These are phyloP conservation scores for Gasteruption jaculator DNA, from an alignment of 2,888 invertebrate genomes.

Conservation along the genomic window DNA sequence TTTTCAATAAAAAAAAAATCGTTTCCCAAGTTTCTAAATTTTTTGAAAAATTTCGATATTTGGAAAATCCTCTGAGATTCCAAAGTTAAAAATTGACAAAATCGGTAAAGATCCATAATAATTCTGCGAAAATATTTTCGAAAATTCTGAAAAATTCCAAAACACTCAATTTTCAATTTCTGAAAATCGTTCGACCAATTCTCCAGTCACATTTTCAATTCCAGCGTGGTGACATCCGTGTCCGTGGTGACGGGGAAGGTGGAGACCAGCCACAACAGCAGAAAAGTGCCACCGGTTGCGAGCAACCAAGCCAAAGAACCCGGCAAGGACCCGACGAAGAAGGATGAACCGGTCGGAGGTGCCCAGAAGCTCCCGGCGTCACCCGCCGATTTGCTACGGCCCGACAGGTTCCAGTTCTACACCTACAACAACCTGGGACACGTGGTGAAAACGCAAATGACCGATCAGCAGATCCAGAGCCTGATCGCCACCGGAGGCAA, in stretches of 20 bases:
- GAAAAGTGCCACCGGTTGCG: slow-evolving; percentile 43
- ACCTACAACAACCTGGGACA: slow-evolving; percentile 82
- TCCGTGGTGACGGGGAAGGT: slow-evolving; percentile 57
- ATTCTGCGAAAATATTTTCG: too few relatives aligned
- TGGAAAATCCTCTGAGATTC: too few relatives aligned
- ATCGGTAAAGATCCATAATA: too few relatives aligned
- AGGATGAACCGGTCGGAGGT: slow-evolving; percentile 48
- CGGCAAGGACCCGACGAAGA: slow-evolving; percentile 17
- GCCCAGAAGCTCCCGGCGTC: slow-evolving; percentile 58
- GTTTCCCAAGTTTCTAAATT: too few relatives aligned
- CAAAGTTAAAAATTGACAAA: too few relatives aligned
- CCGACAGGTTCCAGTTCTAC: slow-evolving; percentile 82
- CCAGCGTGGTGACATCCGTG: slow-evolving; percentile 63
- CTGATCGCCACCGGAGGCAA: slow-evolving; percentile 80
- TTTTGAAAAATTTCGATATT: too few relatives aligned
- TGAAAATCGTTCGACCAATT: too few relatives aligned
- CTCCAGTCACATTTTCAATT: too few relatives aligned
- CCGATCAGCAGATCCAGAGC: slow-evolving; percentile 77
- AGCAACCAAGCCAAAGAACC: slow-evolving; percentile 12
- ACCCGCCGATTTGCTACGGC: slow-evolving; percentile 73
- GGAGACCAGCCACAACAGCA: slow-evolving; percentile 61
- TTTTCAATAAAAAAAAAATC: too few relatives aligned
- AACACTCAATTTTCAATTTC: too few relatives aligned
- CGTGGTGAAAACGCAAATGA: slow-evolving; percentile 78
- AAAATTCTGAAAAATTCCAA: too few relatives aligned